Percentiles rank a stretch among this genome's conserved stretches.
Conservation (phyloP, 92 coral and sea anemone species). For the Pocillopora grandis region DNA sequence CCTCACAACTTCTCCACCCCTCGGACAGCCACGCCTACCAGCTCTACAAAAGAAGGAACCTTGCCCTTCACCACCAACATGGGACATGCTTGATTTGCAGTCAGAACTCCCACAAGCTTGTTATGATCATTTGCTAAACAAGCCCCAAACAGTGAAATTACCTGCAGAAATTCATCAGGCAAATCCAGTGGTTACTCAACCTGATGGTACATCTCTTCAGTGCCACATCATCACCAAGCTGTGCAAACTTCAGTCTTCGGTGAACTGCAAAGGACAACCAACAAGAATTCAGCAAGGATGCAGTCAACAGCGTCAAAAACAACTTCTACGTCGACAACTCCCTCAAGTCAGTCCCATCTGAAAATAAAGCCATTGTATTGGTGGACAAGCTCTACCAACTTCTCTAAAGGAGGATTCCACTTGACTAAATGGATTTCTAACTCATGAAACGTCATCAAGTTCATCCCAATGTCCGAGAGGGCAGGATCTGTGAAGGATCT, state of each 20-base stretch:
- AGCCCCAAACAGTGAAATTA: background rate
- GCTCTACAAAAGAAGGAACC: background rate
- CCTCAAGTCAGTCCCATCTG: constrained; percentile 47
- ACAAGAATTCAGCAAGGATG: constrained; percentile 16
- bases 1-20: background rate
- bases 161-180: background rate
- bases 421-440: constrained; percentile 50
- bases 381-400: constrained; percentile 19
- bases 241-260: constrained; percentile 53
- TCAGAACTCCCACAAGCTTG: background rate
- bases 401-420: constrained; percentile 52
- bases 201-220: constrained; percentile 59
- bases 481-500: constrained; percentile 17
- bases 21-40: constrained; percentile 4
- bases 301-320: constrained; percentile 27
- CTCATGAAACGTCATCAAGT: constrained; percentile 20
- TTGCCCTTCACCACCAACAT: background rate
- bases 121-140: background rate
- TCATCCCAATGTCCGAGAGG: constrained; percentile 32
- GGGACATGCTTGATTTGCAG: background rate
- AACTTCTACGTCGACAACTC: constrained; percentile 64
- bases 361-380: constrained; percentile 33
- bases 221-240: constrained; percentile 49
- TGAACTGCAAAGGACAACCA: constrained; percentile 53
- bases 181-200: background rate